Base-by-base conservation (phyloP, 2,888 invertebrate species). In the Temnothorax ravouxi region DNA sequence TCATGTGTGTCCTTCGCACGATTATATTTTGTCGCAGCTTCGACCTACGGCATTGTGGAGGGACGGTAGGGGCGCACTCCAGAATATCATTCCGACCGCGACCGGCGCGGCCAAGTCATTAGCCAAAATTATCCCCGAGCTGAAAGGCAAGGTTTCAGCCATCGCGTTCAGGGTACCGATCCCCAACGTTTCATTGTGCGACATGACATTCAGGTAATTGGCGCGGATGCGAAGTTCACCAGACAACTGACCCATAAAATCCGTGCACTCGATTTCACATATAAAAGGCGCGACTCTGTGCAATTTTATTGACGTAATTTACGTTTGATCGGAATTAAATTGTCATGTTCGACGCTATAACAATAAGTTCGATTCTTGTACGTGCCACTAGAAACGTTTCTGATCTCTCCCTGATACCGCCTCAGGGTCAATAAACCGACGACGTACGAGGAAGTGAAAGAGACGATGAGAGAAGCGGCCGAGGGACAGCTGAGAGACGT, bases 111-210 rank as follows among this genome's bases (percentile, higher is more conserved):
- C 96, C 83, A 97, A 97, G 95, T 97, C 98, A 94, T 96, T 98
- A n/a, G 97, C 96, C 71, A 97, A 97, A 95, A 97, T 98, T 84
- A 97, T 98, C 89, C 98, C 98, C 0, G 96, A 96, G 47, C 95
- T 98, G 69, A 96, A 97, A 91, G 98, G 96, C 88, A 98, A 97
- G 94, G 93, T 98, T 92, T 96, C 97, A 8, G 98, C 98, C 25
- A 96, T 98, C 95, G 97, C 98, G 2, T 97, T 98, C 95, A 96
- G 98, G 89, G 98, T 98, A 13, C 98, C 98, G 8, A 96, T 97
- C 8, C 96, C 97, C n/a, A 97, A 97, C 93, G 98, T 98, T 0
- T 98, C 98, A 0, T 97, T 98, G 2, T 96, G 98, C 18, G 98
- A 98, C 93, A 95, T 98, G 85, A 97, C 97, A 47, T 95, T 96